Evolutionary conservation across 37 sponge, comb jelly and placozoan species (phyloP).

Genomic region (Axinella damicornis): DNA sequence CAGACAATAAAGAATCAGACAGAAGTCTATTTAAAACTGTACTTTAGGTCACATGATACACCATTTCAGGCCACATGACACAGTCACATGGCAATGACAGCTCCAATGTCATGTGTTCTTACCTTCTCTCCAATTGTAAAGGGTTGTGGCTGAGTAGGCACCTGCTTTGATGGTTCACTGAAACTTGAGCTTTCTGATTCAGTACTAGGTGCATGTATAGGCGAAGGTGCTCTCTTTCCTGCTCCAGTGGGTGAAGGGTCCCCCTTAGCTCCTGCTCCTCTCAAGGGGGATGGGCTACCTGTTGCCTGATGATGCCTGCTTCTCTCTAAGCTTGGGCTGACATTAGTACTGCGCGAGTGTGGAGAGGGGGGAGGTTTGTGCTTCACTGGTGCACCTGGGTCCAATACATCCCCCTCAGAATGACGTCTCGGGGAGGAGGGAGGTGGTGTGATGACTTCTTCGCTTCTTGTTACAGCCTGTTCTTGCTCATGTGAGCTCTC

Average conservation of each 20-base stretch:
- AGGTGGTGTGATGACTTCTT: too few relatives aligned
- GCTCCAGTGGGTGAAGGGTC: conserved; percentile 52
- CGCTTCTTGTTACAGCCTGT: too few relatives aligned
- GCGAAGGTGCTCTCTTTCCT: conserved; percentile 36
- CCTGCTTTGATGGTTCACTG: neutral
- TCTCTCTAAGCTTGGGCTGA: too few relatives aligned
- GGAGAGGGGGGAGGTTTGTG: neutral
- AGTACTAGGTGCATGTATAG: conserved; percentile 55
- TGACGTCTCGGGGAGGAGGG: neutral
- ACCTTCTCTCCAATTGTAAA: conserved; percentile 67
- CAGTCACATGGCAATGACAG: too few relatives aligned
- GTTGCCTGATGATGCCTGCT: too few relatives aligned
- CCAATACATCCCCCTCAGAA: conserved; percentile 1
- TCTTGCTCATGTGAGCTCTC: too few relatives aligned
- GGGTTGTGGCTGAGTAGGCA: conserved; percentile 18
- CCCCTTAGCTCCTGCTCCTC: neutral
- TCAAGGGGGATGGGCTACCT: too few relatives aligned
- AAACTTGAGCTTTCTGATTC: conserved; percentile 40
- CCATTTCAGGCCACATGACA: too few relatives aligned
- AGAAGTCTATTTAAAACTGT: too few relatives aligned
- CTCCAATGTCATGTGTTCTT: neutral
- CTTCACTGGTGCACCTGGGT: neutral
- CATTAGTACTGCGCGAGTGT: too few relatives aligned
- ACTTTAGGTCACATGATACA: too few relatives aligned
- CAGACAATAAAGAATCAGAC: too few relatives aligned